Percentiles rank a stretch among this genome's conserved stretches.
phyloP scores from a whole-genome alignment of 2,797 vertebrate genomes.

The Eurystomus glaucurus region DNA sequence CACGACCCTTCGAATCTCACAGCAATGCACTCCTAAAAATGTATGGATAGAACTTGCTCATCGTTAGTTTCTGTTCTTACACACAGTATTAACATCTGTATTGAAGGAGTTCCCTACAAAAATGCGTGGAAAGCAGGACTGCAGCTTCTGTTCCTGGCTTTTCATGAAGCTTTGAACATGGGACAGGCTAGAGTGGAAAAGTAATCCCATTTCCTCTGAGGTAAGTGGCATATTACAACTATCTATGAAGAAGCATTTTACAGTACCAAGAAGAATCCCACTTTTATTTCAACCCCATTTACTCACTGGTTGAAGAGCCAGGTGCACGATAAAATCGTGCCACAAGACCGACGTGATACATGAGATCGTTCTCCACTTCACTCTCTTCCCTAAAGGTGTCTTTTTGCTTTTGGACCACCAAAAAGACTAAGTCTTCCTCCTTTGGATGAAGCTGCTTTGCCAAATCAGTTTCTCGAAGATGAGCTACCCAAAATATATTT shows the following conservation, averaged over 20 bases:
- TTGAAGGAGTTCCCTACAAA: neutral
- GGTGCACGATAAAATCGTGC: conserved; percentile 74
- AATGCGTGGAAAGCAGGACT: neutral
- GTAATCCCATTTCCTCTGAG: neutral
- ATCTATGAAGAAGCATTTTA: neutral
- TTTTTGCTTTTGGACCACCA: conserved; percentile 78
- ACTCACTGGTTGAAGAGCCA: conserved; percentile 70
- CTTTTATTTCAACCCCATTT: neutral
- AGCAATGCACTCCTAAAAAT: neutral
- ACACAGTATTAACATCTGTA: neutral
- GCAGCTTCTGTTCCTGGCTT: neutral
- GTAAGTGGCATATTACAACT: neutral
- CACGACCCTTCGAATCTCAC: fast-evolving
- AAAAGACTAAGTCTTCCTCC: conserved; percentile 88
- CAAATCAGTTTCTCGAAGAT: conserved; percentile 74
- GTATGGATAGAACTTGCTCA: neutral
- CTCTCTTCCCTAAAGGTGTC: conserved; percentile 59
- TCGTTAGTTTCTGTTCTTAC: neutral
- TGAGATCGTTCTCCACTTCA: neutral
- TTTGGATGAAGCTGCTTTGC: conserved; percentile 85
- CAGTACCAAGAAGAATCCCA: neutral
- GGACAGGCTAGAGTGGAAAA: neutral
- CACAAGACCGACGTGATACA: conserved; percentile 82
- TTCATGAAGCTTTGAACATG: neutral
- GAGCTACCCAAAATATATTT: conserved; percentile 21